phyloP scores from a whole-genome alignment of 2,113 vertebrate genomes.

The Trogon surrucura region DNA sequence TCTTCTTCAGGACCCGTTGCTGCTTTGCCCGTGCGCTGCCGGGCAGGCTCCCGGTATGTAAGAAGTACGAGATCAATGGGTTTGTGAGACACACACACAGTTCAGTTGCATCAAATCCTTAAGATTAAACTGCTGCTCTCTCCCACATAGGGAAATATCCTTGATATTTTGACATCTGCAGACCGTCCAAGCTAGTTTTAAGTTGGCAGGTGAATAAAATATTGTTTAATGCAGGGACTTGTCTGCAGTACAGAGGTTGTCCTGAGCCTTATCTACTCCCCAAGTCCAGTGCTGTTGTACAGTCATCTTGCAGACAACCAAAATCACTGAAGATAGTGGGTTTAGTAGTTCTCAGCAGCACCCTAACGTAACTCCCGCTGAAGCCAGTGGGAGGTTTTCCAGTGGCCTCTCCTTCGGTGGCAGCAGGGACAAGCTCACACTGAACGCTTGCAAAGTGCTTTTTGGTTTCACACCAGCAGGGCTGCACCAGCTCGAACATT shows the following conservation, averaged over 20 bases:
- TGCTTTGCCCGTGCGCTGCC: rapidly evolving
- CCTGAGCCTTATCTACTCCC: background rate
- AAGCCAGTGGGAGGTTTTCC: background rate
- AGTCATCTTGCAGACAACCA: background rate
- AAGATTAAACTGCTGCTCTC: background rate
- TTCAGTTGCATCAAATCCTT: background rate
- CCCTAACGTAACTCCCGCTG: background rate
- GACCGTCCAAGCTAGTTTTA: background rate
- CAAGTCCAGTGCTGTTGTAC: background rate
- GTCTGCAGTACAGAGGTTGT: background rate
- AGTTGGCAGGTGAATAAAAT: background rate
- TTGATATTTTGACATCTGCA: background rate
- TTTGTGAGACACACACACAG: background rate
- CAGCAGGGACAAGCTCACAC: background rate
- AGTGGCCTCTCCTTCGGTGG: background rate
- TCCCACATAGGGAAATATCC: background rate
- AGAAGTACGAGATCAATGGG: background rate
- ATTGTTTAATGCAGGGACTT: background rate
- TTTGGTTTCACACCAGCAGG: background rate
- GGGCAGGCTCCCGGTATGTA: too few species aligned
- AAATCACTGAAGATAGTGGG: background rate
- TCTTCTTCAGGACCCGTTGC: background rate
- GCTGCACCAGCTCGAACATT: background rate
- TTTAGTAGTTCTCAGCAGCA: background rate
- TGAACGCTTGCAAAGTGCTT: background rate